Base-by-base conservation (phyloP, 92 coral and sea anemone species). In the Paramuricea clavata region DNA sequence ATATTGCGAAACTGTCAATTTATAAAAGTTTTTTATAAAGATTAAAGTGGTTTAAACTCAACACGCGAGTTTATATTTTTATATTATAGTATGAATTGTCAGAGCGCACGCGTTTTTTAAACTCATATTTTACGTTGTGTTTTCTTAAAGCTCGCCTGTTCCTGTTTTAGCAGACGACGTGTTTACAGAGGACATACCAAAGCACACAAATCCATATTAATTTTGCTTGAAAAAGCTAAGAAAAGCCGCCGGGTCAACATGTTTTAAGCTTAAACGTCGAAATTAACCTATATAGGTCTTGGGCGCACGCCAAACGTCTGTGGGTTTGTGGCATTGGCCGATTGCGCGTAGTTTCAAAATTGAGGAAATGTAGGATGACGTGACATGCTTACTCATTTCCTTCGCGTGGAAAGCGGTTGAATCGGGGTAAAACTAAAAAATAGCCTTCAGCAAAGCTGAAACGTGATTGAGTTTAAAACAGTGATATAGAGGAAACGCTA, bases 161-260 rank as follows among this genome's bases (percentile, higher is more conserved):
- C 39, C 72, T 65, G 36, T 65, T 65, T 27, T 65, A 49, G 30
- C 39, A 52, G 21, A 76, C 43, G 27, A 2, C 2, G 67, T 59
- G 73, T 79, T 79, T 79, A 79, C 84, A 34, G 59, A 79, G 35
- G 50, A 34, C 72, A 57, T 39, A 54, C 84, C 19, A 54, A 79
- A 79, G 60, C 84, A 79, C 30, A 79, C 84, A 79, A 79, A 79
- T 57, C 73, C 70, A 19, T 61, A 79, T 33, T 79, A 79, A 76
- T 79, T 79, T 79, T 65, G n/a, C 84, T 36, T 39, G 41, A 23
- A 39, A 79, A 61, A 31, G 32, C 34, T 49, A 39, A 36, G 57
- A 31, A 52, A 78, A 78, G 49, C 68, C 83, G 60, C 68, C 69
- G 19, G 57, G 34, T 72, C 78, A 72, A 72, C 78, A 35, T 67